A percentile compares a stretch with the other conserved stretches of the same genome.
Evolutionary conservation across 1,140 invertebrate genomes (phyloP).

Genomic region (Drosophila gunungcola): DNA sequence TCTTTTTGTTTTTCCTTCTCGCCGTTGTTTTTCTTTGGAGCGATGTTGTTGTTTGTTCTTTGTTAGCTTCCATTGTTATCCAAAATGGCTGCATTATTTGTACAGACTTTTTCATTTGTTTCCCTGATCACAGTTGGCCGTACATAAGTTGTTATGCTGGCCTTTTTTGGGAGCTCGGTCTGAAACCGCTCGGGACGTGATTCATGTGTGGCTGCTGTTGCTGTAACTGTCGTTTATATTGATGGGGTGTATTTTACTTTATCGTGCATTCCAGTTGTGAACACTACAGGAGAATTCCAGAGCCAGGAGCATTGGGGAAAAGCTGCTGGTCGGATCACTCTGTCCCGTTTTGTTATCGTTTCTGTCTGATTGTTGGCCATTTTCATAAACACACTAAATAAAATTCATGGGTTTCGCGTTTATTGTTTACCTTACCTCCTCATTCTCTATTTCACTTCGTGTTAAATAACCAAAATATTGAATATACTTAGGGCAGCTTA

Average conservation of each 20-base stretch:
- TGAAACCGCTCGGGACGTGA: constrained; percentile 62
- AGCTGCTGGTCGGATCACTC: constrained; percentile 42
- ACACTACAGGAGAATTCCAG: constrained; percentile 20
- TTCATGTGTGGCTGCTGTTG: constrained; percentile 62
- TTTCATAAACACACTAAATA: constrained; percentile 75
- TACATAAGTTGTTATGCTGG: constrained; percentile 20
- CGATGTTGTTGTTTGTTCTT: constrained; percentile 61
- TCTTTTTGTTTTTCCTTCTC: constrained; percentile 45
- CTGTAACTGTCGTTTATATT: constrained; percentile 73
- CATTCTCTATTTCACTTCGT: background rate
- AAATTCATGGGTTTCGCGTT: constrained; percentile 55
- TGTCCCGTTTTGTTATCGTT: constrained; percentile 53
- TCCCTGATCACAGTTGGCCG: constrained; percentile 17
- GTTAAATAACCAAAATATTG: constrained; percentile 49
- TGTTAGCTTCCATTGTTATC: constrained; percentile 76
- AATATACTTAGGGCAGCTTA: constrained; percentile 13
- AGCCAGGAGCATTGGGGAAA: constrained; percentile 34
- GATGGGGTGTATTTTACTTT: constrained; percentile 81
- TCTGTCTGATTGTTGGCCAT: constrained; percentile 80
- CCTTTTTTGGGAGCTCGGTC: constrained; percentile 37
- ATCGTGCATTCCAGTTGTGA: constrained; percentile 36
- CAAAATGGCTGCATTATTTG: constrained; percentile 83
- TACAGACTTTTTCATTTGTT: constrained; percentile 65
- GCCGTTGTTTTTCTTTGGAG: constrained; percentile 13
- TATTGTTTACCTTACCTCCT: constrained; percentile 60